Base-by-base conservation (phyloP, 1,140 invertebrate genomes). In the Brachionus plicatilis region DNA sequence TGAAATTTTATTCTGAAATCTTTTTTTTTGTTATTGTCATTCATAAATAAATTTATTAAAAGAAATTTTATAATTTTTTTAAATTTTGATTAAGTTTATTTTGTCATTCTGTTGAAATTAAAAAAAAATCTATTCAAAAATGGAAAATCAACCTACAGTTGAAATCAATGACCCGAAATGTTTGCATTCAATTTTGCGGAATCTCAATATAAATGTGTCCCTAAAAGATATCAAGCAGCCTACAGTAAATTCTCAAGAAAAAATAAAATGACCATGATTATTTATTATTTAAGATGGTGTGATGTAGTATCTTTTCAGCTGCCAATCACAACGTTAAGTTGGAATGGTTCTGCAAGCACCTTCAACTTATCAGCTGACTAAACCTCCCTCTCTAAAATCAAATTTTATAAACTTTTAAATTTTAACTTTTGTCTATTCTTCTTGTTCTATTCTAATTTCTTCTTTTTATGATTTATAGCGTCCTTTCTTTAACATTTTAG, bases 141-240 rank as follows among this genome's bases (percentile, higher is more conserved):
- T 41, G 68, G 37, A 41, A 17, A 72, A 8, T 72, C 37, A 72
- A 72, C 6, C 29, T 20, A 20, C 17, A 11, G 68, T 72, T 5
- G 68, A 72, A 5, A 3, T 45, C 68, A 72, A 17, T 43, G 68
- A 72, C 7, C 68, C 68, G 20, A 33, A 76, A 27, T n/a, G 11
- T 12, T 14, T 76, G 24, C 47, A 50, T 53, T 43, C 47, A 29
- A 76, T 76, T 76, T 53, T 76, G 12, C 43, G 27, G 4, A 47
- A 76, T 4, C 24, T 47, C 4, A 47, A 76, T n/a, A 76, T 76
- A 47, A 47, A 47, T 27, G 27, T 76, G 3, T 27, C 72, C 3
- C 2, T 76, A 6, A 76, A 76, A 37, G 72, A 76, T 24, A 50
- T 76, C 43, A 76, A 76, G 43, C 72, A 76, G 47, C 45, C 72